Percentiles rank a stretch among this genome's conserved stretches.
Conservation (phyloP, 2,113 vertebrate species). For the Myiozetetes cayanensis region DNA sequence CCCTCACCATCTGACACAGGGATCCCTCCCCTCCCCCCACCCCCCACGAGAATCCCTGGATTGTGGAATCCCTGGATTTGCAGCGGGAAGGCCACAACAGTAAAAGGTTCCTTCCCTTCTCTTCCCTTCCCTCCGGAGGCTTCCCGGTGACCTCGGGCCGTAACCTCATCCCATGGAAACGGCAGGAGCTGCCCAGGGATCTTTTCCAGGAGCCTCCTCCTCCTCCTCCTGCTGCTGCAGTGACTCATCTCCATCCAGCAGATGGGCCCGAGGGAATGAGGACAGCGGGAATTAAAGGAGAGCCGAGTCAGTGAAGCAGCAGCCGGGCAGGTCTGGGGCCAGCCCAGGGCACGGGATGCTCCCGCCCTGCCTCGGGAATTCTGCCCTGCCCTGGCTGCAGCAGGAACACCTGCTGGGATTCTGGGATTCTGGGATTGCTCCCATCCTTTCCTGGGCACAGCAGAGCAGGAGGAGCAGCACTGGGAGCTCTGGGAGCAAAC, state of each 20-base stretch:
- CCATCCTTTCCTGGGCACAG: too few species aligned
- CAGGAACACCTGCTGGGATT: not conserved
- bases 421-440: not conserved
- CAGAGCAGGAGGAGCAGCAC: too few species aligned
- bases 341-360: not conserved
- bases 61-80: not conserved
- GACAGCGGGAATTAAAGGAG: not conserved
- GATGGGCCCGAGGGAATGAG: constrained; percentile 1
- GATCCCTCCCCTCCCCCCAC: not conserved
- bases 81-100: constrained; percentile 11
- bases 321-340: not conserved
- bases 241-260: constrained; percentile 33
- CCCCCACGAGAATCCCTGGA: not conserved
- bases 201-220: constrained; percentile 26
- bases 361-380: not conserved
- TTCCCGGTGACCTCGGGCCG: constrained; percentile 5
- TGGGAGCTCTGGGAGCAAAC: too few species aligned
- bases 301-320: not conserved
- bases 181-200: not conserved
- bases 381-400: not conserved
- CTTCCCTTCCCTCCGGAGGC: not conserved
- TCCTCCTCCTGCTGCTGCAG: not conserved
- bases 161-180: not conserved
- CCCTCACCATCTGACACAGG: not conserved
- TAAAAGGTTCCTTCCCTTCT: not conserved